Base-by-base conservation (phyloP, 2,797 vertebrate species). In the Anabacerthia variegaticeps region DNA sequence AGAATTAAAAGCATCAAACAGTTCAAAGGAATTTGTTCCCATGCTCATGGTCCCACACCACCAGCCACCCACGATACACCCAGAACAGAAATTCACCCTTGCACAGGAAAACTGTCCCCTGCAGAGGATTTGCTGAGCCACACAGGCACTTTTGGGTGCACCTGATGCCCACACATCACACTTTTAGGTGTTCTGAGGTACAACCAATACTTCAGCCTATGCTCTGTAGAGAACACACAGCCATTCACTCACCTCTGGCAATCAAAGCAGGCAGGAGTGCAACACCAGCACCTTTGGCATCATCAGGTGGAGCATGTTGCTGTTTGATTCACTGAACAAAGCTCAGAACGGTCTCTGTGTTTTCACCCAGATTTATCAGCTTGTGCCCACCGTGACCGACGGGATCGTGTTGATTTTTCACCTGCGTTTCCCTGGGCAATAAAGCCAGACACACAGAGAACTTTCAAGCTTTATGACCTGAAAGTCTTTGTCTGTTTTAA, bases 1-100 rank as follows among this genome's bases (percentile, higher is more conserved):
- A 91, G 79, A 85, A 96, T 92, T 95, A 94, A 94, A 95, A 76
- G 5, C 65, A 84, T 75, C 80, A 84, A 82, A 77, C 30, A 34
- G 24, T 37, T 39, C 75, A 77, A 59, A 82, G 71, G 61, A 74
- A 77, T 82, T 43, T 52, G 24, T 81, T 85, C 49, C 7, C 21
- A 8, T 1, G 6, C 73, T 86, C 34, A 41, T 0, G 27, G 28
- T 84, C 85, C 89, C 43, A 20, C 1, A 0, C 68, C 9, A 7
- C 56, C 72, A 68, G 58, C 41, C 58, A 88, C 75, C 41, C 82
- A 73, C 14, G 1, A 19, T 2, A 51, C 1, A 55, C 18, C 67
- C 66, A 44, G 28, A 49, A 44, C 2, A 68, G 54, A 74, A 92
- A 86, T 72, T 43, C 82, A 84, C 32, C 66, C 55, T 55, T 12